Evolutionary conservation across 2,888 invertebrate species (phyloP).

Genomic region (Hypselothyrea guttata): DNA sequence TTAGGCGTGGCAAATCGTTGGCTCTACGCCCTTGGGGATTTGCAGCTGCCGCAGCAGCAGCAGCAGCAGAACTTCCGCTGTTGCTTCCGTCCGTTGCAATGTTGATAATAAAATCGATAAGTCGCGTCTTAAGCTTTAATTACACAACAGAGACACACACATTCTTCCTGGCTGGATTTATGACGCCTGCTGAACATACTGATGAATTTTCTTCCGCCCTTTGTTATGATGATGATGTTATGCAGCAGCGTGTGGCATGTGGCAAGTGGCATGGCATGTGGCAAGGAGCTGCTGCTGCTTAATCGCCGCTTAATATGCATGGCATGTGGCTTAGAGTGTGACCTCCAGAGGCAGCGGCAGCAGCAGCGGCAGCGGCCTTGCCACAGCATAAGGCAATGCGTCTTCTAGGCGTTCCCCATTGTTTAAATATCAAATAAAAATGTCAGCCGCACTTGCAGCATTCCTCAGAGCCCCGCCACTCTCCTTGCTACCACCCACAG

Average conservation of each 20-base stretch:
- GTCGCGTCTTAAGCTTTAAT: slow-evolving; percentile 59
- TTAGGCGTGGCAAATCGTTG: slow-evolving; percentile 46
- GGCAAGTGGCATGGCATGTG: slow-evolving; percentile 12
- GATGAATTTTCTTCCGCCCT: slow-evolving; percentile 41
- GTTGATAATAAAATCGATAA: slow-evolving; percentile 67
- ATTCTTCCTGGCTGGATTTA: slow-evolving; percentile 47
- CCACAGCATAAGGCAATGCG: slow-evolving; percentile 10
- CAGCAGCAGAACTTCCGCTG: not conserved
- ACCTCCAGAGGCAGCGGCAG: slow-evolving; percentile 31
- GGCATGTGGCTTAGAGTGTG: slow-evolving; percentile 60
- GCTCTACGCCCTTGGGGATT: slow-evolving; percentile 14
- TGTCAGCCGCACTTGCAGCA: slow-evolving; percentile 41
- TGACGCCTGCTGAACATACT: slow-evolving; percentile 56
- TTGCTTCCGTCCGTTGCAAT: slow-evolving; percentile 9
- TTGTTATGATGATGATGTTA: slow-evolving; percentile 52
- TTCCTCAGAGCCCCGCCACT: slow-evolving; percentile 9
- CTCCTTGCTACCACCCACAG: slow-evolving; percentile 7
- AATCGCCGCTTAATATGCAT: slow-evolving; percentile 72
- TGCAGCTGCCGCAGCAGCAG: slow-evolving; percentile 1
- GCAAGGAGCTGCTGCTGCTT: slow-evolving; percentile 35
- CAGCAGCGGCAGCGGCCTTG: slow-evolving; percentile 29
- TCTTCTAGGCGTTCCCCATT: slow-evolving; percentile 28
- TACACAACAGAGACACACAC: slow-evolving; percentile 36
- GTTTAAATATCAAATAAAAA: slow-evolving; percentile 66
- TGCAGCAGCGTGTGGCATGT: slow-evolving; percentile 28